Evolutionary conservation across 2,888 invertebrate species (phyloP), one percentile per base, ranked within the genome.

Genomic region (Drosophila suboccidentalis): DNA sequence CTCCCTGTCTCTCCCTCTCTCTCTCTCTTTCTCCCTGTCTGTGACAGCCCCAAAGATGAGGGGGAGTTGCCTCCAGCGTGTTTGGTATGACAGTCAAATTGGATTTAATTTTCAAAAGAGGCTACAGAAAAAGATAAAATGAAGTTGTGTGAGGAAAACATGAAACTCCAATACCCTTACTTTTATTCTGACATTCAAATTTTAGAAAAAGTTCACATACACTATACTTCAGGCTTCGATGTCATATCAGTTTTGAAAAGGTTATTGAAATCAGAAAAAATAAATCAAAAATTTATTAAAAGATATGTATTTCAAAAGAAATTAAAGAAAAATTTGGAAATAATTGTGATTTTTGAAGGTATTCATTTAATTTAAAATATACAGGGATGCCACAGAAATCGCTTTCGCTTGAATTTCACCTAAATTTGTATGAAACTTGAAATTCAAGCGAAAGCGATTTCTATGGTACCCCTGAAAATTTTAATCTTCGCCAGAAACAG

Each of bases 41-140:
- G 58, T 78, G 80, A 67, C 71, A 71, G 67, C 64, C 32, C 61
- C 50, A 38, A 47, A 13, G 53, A 62, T 47, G 26, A 10, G 22
- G 55, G 60, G 57, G 50, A 34, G 34, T 2, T 58, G 89, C 84
- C 87, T 59, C 17, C 22, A 64, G 89, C 86, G 22, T 60, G 29
- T 50, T 76, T 55, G 19, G 57, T 47, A 36, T 73, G 55, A 78
- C 82, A 86, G 80, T 71, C 75, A 75, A 86, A 86, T 80, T 88
- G 67, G 71, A 84, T 88, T 71, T 82, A 43, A 51, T 63, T 75
- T 76, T 75, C 46, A 70, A 74, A 78, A 64, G 51, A 61, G 62
- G 51, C 58, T 79, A 60, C 58, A 55, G 19, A n/a, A 77, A 67
- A 29, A 65, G 39, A 53, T 65, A 38, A 74, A 60, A 36, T 59